Base-by-base conservation (phyloP, 2,113 vertebrate genomes). In the Uria lomvia region DNA sequence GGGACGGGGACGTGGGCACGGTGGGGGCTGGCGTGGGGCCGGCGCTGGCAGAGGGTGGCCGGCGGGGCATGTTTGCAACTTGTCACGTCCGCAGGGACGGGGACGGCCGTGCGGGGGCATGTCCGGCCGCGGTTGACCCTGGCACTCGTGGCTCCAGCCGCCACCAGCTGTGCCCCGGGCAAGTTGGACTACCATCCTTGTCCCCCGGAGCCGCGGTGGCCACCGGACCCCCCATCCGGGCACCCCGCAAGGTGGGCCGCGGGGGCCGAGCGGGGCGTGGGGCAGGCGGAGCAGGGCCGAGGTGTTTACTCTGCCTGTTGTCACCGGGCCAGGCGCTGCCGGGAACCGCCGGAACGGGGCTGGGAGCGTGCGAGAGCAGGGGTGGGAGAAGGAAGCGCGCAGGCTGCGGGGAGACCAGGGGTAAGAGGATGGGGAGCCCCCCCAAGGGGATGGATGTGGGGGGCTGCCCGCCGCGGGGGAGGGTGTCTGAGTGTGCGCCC, bases 31-130 rank as follows among this genome's bases (percentile, higher is more conserved):
- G 27, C n/a, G 26, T 8, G 1, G 38, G 59, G 91, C 68, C 94
- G 87, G 93, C 0, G 11, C 58, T 75, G 94, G 82, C 90, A 34
- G 42, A 53, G 42, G 63, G 88, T 59, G 85, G 85, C 22, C 30
- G 20, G 36, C 19, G 1, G 40, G 76, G 17, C 3, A 9, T 6
- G 8, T 77, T 43, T 92, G 94, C 89, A 81, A 53, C 79, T 67
- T 47, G 95, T 96, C 95, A 97, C 96, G 95, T 97, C 96, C 86
- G 86, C 96, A 96, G 72, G 47, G 91, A 66, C 6, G 1, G 38
- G 63, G 47, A 53, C 1, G 40, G 56, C 85, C 23, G 0, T 13
- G 34, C 4, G 0, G 9, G 27, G 52, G 66, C 34, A 88, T 93
- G 56, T 40, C 93, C 7, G 32, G 86, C 12, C 65, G 93, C 34